phyloP scores from a whole-genome alignment of 1,140 invertebrate genomes.

The Sitobion miscanthi region DNA sequence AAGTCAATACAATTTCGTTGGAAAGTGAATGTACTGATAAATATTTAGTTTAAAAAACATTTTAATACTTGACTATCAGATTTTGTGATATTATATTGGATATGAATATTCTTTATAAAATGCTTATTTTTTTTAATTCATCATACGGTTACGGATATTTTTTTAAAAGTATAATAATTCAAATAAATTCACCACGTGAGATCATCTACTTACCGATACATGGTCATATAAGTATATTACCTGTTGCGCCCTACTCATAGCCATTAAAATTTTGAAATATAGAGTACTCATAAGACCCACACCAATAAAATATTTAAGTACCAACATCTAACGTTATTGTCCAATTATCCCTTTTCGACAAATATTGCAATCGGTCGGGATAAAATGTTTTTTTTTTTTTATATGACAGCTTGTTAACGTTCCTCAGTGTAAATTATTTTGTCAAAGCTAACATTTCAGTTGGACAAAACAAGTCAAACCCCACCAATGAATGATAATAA shows the following conservation, averaged over 20 bases:
- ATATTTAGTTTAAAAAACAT: too few relatives aligned
- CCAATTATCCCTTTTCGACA: conserved; percentile 43
- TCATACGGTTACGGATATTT: too few relatives aligned
- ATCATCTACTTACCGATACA: neutral
- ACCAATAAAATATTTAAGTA: neutral
- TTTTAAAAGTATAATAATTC: neutral
- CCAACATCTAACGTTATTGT: conserved; percentile 11
- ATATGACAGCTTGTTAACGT: conserved; percentile 48
- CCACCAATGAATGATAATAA: neutral
- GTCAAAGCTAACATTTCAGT: conserved; percentile 21
- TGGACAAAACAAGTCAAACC: conserved; percentile 6
- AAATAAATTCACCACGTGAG: neutral
- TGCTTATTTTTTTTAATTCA: neutral
- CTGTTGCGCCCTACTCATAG: neutral
- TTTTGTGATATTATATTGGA: neutral
- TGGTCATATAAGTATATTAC: neutral
- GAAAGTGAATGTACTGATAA: too few relatives aligned
- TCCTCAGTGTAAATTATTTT: conserved; percentile 28
- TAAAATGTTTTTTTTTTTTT: conserved; percentile 11
- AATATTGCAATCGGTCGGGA: neutral
- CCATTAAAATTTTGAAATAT: neutral
- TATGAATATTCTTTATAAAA: neutral
- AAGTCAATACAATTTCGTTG: too few relatives aligned
- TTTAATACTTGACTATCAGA: neutral
- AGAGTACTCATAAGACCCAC: neutral